Base-by-base conservation (phyloP, 1,140 invertebrate species). In the Doryteuthis pealeii region DNA sequence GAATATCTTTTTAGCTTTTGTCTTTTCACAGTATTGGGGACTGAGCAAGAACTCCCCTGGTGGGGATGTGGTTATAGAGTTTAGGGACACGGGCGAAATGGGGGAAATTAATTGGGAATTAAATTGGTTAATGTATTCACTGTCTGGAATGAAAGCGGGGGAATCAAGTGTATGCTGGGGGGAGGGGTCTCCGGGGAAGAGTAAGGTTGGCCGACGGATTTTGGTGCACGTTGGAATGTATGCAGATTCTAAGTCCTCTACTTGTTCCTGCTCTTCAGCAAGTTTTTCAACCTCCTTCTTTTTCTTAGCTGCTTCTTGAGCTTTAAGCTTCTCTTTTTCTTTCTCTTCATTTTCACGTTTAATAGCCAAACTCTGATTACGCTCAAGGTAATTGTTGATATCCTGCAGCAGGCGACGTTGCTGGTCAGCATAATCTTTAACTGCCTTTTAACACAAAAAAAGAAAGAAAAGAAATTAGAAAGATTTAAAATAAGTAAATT, bases 371-470 rank as follows among this genome's bases (percentile, higher is more conserved):
- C 83, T 79, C 31, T 80, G 70, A 71, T 88, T 88, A 70, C 83
- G 79, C 26, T 86, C 81, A 30, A 84, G 73, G 43, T 79, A 84
- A 5, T 62, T 76, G 62, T 72, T 71, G 26, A 88, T 87, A 58
- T 87, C 86, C 31, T 82, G 76, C 32, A 84, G 81, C 35, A 88
- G 77, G 43, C 83, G 78, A 58, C 76, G 81, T 76, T 88, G 87
- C 65, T 88, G 86, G n/a, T 87, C 84, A 45, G 82, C 85, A 80
- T 87, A 88, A 75, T 88, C 87, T 74, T 88, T 88, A 71, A 88
- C 81, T 32, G 83, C 82, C 87, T 88, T 77, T n/a, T 80, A 76
- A 43, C 69, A 54, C n/a, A 40, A 70, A 67, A 74, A 18, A 18
- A 68, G n/a, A 70, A 73, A 33, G 69, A 58, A 10, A 33, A 58